These are phyloP conservation scores for Salarias fasciatus DNA, from an alignment of 2,797 vertebrate genomes.

Conservation along the genomic window DNA sequence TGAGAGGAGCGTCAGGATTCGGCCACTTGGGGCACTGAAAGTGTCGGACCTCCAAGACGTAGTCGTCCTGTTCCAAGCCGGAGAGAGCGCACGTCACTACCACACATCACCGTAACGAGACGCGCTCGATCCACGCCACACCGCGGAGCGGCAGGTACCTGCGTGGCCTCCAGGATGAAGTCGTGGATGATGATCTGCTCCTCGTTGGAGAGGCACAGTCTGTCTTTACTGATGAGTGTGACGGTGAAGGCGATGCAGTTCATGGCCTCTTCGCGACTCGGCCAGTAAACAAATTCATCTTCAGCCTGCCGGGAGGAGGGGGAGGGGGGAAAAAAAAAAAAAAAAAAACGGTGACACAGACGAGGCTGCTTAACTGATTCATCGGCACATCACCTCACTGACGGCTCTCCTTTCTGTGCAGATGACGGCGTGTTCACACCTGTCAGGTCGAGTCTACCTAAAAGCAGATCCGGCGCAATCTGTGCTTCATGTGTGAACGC, in stretches of 20 bases:
- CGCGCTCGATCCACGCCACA: not conserved
- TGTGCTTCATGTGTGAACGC: no score
- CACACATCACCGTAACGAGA: not conserved
- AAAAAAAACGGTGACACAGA: not conserved
- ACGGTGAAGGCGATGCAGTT: conserved; percentile 99
- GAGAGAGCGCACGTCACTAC: not conserved
- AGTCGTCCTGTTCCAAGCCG: conserved; percentile 89
- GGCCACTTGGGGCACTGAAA: conserved; percentile 99
- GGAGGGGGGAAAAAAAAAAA: no score
- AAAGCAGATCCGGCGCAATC: no score
- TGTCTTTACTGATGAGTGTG: conserved; percentile 99
- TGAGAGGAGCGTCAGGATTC: conserved; percentile 95
- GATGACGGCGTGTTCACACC: no score
- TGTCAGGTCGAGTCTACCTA: no score
- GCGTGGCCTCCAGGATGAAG: conserved; percentile 99
- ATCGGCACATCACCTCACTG: no score
- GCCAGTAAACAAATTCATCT: conserved; percentile 99
- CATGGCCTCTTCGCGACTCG: conserved; percentile 98
- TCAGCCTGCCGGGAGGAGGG: conserved; percentile 89
- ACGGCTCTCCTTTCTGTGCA: no score
- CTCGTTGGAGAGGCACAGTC: conserved; percentile 98
- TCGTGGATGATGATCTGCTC: conserved; percentile 99
- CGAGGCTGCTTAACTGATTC: not conserved
- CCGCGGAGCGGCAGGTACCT: conserved; percentile 77
- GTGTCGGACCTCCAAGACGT: conserved; percentile 97